Evolutionary conservation across 2,797 vertebrate genomes (phyloP).

Genomic region (Danio tinwini): DNA sequence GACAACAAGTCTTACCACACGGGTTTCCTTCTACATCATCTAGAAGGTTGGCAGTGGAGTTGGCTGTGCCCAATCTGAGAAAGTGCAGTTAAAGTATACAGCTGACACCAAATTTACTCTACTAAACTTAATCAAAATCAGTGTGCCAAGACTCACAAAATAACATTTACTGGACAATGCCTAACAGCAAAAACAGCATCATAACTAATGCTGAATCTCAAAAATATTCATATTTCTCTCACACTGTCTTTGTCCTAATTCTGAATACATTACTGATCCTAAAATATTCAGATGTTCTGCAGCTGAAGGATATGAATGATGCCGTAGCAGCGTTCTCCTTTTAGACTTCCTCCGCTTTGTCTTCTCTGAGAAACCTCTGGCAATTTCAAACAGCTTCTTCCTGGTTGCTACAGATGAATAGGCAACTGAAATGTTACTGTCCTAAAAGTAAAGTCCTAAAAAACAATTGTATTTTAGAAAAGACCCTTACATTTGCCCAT

Average conservation of each 20-base stretch:
- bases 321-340: constrained; percentile 88
- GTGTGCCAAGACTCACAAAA: neutral
- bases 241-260: neutral
- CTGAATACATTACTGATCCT: neutral
- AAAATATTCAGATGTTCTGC: neutral
- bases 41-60: constrained; percentile 94
- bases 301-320: constrained; percentile 91
- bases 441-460: neutral
- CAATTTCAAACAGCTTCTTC: constrained; percentile 97
- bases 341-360: constrained; percentile 95
- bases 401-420: constrained; percentile 83
- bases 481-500: constrained; percentile 96
- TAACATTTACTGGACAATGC: neutral
- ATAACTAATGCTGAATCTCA: neutral
- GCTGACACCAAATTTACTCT: neutral
- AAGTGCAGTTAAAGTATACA: constrained; percentile 74
- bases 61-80: constrained; percentile 86
- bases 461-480: neutral
- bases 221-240: neutral
- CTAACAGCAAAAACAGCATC: neutral
- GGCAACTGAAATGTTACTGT: neutral
- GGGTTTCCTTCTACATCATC: constrained; percentile 90
- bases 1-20: constrained; percentile 81
- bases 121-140: neutral
- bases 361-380: constrained; percentile 94